Conservation (phyloP, 2,797 vertebrate species). For the Pipistrellus nathusii region DNA sequence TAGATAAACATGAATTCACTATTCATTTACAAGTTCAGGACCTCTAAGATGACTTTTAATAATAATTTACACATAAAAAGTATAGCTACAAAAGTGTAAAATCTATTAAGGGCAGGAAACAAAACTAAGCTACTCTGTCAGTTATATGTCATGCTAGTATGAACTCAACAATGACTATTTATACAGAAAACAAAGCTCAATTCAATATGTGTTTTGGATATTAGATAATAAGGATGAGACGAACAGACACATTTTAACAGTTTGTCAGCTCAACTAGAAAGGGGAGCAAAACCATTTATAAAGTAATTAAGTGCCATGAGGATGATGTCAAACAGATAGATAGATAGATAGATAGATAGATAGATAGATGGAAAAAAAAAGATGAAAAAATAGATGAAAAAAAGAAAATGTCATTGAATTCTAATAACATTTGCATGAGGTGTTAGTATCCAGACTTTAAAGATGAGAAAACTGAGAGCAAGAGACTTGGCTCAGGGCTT, state of each 20-base stretch:
- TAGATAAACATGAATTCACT: neutral
- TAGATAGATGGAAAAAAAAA: neutral
- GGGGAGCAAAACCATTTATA: neutral
- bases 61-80: too few relatives aligned
- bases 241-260: neutral
- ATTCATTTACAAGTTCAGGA: neutral
- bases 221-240: neutral
- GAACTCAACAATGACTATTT: neutral
- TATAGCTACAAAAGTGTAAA: neutral
- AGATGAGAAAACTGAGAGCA: neutral
- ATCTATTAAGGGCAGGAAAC: neutral
- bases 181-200: slow-evolving; percentile 25
- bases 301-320: slow-evolving; percentile 38
- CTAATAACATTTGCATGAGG: neutral
- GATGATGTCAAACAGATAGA: neutral
- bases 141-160: neutral
- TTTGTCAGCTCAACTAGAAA: slow-evolving; percentile 22
- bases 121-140: neutral
- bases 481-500: neutral
- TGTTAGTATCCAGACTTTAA: slow-evolving; percentile 11
- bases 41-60: neutral
- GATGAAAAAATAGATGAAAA: too few relatives aligned
- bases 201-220: neutral
- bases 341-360: neutral
- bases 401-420: neutral